Evolutionary conservation across 2,888 invertebrate species (phyloP).

Genomic region (Capitulum mitella): DNA sequence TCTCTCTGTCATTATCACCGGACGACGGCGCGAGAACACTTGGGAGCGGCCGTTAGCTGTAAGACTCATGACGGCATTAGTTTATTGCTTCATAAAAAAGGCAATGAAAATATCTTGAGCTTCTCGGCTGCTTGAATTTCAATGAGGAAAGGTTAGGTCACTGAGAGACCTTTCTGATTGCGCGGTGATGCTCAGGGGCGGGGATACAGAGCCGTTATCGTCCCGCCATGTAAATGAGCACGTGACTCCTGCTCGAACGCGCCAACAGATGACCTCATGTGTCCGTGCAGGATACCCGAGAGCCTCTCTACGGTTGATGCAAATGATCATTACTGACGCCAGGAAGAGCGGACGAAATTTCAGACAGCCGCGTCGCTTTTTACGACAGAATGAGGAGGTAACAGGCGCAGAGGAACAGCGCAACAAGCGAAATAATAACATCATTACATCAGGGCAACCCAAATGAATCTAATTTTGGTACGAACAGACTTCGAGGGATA

Average conservation of each 20-base stretch:
- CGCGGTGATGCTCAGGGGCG: neutral
- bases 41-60: neutral
- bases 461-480: no score
- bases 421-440: no score
- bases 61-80: neutral
- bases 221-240: neutral
- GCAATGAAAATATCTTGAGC: no score
- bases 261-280: neutral
- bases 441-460: no score
- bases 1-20: no score
- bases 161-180: neutral
- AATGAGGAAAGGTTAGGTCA: neutral
- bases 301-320: neutral
- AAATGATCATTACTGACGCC: neutral
- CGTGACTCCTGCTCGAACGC: neutral
- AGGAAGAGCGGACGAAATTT: neutral
- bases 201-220: neutral
- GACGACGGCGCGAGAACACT: neutral
- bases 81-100: neutral
- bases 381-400: no score
- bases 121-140: neutral
- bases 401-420: no score
- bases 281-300: neutral
- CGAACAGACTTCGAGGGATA: no score
- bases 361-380: no score